These are phyloP conservation scores for Drosophila histrio DNA, from an alignment of 2,888 invertebrate species.

Conservation along the genomic window DNA sequence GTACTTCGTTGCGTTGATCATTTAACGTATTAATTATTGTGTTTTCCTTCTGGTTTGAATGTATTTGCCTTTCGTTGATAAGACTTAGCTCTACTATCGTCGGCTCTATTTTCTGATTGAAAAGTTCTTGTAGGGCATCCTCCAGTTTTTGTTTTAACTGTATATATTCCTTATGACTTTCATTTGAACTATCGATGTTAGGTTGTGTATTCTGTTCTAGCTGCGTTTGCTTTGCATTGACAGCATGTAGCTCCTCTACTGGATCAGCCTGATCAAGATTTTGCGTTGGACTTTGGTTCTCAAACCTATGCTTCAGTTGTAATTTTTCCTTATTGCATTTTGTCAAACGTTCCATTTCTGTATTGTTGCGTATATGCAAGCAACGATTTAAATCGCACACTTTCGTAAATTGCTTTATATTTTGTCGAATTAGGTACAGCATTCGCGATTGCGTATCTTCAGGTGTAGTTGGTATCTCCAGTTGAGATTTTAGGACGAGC, in stretches of 20 bases:
- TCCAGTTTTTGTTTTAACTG: not conserved
- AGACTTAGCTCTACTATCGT: not conserved
- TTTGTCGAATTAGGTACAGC: not conserved
- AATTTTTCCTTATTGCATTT: not conserved
- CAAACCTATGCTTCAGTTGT: not conserved
- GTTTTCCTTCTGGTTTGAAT: not conserved
- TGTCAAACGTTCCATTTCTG: not conserved
- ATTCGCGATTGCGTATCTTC: not conserved
- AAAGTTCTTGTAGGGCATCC: not conserved
- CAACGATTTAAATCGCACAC: slow-evolving; percentile 41
- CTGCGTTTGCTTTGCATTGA: not conserved
- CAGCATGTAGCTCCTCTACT: not conserved
- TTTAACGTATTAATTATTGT: not conserved
- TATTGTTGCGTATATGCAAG: slow-evolving; percentile 40
- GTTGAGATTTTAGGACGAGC: not conserved
- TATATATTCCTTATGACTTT: not conserved
- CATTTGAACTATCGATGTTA: not conserved
- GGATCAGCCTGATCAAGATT: not conserved
- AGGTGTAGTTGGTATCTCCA: not conserved
- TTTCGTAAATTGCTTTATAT: slow-evolving; percentile 16
- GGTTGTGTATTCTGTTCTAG: not conserved
- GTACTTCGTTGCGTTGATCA: not conserved
- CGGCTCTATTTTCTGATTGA: not conserved
- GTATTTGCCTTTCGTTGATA: not conserved
- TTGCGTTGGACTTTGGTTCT: not conserved